Conservation (phyloP, 2,113 vertebrate species). For the Deroptyus accipitrinus region DNA sequence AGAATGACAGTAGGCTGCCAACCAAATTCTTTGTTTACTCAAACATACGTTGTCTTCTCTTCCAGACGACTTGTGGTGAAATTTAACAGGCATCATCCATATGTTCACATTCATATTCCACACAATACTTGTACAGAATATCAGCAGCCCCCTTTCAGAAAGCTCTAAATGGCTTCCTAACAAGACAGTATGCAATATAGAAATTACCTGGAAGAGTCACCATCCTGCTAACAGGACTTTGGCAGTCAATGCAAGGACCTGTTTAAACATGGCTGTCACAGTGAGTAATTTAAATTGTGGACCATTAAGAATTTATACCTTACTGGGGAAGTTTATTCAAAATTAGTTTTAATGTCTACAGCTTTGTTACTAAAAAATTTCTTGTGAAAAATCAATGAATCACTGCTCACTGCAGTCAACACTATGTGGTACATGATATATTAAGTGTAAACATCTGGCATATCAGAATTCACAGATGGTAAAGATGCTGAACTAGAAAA, state of each 20-base stretch:
- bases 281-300: not conserved
- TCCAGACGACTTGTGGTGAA: slow-evolving; percentile 60
- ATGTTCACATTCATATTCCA: slow-evolving; percentile 63
- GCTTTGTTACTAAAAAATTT: slow-evolving; percentile 16
- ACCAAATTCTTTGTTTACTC: slow-evolving; percentile 56
- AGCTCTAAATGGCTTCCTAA: not conserved
- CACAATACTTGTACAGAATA: slow-evolving; percentile 46
- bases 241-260: not conserved
- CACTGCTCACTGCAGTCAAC: slow-evolving; percentile 19
- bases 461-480: slow-evolving; percentile 39
- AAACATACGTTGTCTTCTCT: slow-evolving; percentile 60
- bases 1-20: slow-evolving; percentile 58
- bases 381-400: slow-evolving; percentile 43
- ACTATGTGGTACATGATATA: not conserved
- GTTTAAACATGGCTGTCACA: not conserved
- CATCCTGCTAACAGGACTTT: not conserved
- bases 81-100: slow-evolving; percentile 39
- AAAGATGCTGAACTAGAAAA: slow-evolving; percentile 2
- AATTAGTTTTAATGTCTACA: slow-evolving; percentile 21
- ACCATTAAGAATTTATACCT: slow-evolving; percentile 14
- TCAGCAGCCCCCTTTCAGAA: slow-evolving; percentile 4
- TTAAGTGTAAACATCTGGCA: slow-evolving; percentile 21
- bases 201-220: not conserved
- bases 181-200: not conserved
- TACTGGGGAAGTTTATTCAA: not conserved